phyloP scores from a whole-genome alignment of 2,888 invertebrate species.

The Notodromas monacha region DNA sequence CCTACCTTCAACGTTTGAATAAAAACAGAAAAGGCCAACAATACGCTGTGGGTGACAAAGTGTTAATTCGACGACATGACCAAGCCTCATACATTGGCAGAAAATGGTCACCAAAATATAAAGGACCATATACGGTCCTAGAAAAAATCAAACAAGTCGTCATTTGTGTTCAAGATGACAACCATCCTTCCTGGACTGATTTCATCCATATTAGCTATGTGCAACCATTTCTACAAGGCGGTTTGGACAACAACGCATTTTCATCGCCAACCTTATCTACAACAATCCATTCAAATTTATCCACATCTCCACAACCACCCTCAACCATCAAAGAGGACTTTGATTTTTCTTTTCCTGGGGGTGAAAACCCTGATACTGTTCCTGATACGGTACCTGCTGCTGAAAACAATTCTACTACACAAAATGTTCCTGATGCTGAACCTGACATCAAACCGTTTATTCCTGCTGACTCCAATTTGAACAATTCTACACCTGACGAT shows the following conservation, averaged over 20 bases:
- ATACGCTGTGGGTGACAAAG: constrained; percentile 2
- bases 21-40: constrained; percentile 2
- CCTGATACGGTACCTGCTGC: constrained; percentile 1
- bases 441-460: constrained; percentile 4
- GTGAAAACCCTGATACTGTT: constrained; percentile 2
- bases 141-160: constrained; percentile 2
- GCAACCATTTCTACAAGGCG: constrained; percentile 2
- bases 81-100: constrained; percentile 4
- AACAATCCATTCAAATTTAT: constrained; percentile 2
- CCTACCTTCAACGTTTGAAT: constrained; percentile 4
- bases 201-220: constrained; percentile 2
- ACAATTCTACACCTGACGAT: constrained; percentile 4
- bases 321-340: constrained; percentile 1
- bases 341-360: constrained; percentile 4
- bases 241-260: neutral
- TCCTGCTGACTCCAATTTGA: constrained; percentile 2
- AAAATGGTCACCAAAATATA: constrained; percentile 4
- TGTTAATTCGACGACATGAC: constrained; percentile 4
- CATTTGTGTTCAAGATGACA: constrained; percentile 4
- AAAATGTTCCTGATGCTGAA: constrained; percentile 2
- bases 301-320: constrained; percentile 4
- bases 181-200: constrained; percentile 2
- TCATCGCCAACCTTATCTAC: constrained; percentile 1
- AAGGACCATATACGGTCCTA: constrained; percentile 4
- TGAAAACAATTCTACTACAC: constrained; percentile 4